Conservation (phyloP, 2,797 vertebrate species). For the Manis javanica region DNA sequence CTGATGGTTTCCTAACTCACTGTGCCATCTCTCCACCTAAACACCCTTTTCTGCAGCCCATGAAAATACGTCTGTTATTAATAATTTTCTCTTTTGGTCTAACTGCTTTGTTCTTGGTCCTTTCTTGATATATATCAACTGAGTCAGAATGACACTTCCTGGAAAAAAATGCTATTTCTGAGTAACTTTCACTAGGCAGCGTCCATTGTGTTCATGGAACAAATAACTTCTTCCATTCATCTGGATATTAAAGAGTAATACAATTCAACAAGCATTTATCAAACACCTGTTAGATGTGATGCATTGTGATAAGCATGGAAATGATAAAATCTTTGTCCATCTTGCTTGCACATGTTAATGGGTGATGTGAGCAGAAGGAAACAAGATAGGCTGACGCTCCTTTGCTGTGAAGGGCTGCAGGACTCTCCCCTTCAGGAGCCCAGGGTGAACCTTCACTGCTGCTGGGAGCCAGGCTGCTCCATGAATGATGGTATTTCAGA, state of each 20-base stretch:
- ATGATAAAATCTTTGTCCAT: not conserved
- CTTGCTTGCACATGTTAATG: not conserved
- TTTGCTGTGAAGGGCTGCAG: not conserved
- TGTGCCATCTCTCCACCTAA: not conserved
- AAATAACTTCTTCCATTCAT: not conserved
- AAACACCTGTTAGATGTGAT: not conserved
- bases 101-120: not conserved
- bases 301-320: not conserved
- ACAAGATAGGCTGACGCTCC: not conserved
- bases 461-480: not conserved
- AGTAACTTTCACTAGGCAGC: not conserved
- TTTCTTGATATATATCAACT: not conserved
- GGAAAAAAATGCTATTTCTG: not conserved
- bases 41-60: not conserved
- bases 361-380: not conserved
- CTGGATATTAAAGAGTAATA: not conserved
- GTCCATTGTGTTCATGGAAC: not conserved
- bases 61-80: not conserved
- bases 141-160: not conserved
- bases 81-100: not conserved
- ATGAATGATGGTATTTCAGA: constrained; percentile 68
- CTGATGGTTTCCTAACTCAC: not conserved
- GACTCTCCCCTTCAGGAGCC: not conserved
- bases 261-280: not conserved
- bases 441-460: not conserved